Evolutionary conservation across 2,113 vertebrate genomes (phyloP).

Genomic region (Australoheros scitulus): DNA sequence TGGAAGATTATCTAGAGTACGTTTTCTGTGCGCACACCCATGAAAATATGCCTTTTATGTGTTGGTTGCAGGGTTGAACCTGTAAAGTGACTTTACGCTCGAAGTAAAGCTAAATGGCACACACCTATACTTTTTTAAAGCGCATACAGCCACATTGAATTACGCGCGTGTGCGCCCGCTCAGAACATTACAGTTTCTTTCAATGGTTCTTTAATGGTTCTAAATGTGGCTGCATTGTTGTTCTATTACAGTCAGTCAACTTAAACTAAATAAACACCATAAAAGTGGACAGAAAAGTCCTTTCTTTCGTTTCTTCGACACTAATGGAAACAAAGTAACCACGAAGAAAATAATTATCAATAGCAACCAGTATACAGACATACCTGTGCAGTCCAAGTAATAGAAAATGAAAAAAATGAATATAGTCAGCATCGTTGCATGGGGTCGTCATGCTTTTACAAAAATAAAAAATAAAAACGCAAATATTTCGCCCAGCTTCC

Average conservation of each 20-base stretch:
- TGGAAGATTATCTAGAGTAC: background rate
- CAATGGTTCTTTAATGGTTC: background rate
- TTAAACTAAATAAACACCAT: background rate
- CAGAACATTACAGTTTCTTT: background rate
- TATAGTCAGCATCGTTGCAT: constrained; percentile 42
- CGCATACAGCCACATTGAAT: background rate
- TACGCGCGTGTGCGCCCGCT: background rate
- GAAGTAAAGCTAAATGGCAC: background rate
- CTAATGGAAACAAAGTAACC: background rate
- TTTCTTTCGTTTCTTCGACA: too few species aligned
- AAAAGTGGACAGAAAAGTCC: background rate
- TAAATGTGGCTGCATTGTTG: background rate
- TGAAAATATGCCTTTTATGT: background rate
- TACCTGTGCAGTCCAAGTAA: constrained; percentile 47
- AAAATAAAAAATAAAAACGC: background rate
- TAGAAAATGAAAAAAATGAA: background rate
- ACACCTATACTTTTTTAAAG: too few species aligned
- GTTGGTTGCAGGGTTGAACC: background rate
- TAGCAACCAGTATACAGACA: background rate
- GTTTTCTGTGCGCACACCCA: background rate
- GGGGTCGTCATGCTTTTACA: constrained; percentile 32
- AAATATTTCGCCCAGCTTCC: background rate
- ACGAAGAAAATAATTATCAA: background rate
- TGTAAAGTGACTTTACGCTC: background rate
- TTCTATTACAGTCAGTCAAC: background rate